phyloP scores from a whole-genome alignment of 2,888 invertebrate species.

The Steinernema hermaphroditum region DNA sequence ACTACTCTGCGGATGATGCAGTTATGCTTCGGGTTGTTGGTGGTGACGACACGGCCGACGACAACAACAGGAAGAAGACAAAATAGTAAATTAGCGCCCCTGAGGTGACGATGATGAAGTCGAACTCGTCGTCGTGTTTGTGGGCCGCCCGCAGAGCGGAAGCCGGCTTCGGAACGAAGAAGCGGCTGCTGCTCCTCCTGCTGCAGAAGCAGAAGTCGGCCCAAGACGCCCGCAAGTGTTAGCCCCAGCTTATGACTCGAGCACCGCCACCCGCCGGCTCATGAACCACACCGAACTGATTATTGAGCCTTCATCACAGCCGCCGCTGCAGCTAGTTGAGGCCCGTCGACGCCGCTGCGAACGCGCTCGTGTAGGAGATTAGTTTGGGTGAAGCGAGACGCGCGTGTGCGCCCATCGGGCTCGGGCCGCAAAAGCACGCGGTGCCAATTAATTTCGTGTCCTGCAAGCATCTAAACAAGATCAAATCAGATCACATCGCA shows the following conservation, averaged over 20 bases:
- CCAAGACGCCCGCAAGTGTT: constrained; percentile 22
- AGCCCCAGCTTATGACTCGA: constrained; percentile 24
- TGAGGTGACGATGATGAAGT: background rate
- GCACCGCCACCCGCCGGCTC: constrained; percentile 23
- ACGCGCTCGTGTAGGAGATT: constrained; percentile 26
- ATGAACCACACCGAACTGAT: constrained; percentile 28
- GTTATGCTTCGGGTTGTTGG: constrained; percentile 13
- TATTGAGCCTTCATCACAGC: constrained; percentile 28
- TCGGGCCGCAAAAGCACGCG: constrained; percentile 20
- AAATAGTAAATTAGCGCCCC: background rate
- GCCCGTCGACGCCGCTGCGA: constrained; percentile 24
- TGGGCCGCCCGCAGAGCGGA: background rate
- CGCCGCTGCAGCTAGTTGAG: constrained; percentile 26
- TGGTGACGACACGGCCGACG: constrained; percentile 4
- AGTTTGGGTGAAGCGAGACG: constrained; percentile 25
- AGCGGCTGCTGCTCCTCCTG: background rate
- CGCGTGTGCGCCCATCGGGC: constrained; percentile 20
- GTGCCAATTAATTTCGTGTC: constrained; percentile 22
- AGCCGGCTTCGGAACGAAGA: background rate
- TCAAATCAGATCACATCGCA: constrained; percentile 8
- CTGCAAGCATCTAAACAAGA: background rate
- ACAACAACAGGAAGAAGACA: background rate
- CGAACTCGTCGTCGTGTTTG: background rate
- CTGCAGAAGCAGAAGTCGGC: constrained; percentile 14
- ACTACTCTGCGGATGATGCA: background rate